Conservation (phyloP, 2,888 invertebrate genomes). For the Tetrapedia diversipes region DNA sequence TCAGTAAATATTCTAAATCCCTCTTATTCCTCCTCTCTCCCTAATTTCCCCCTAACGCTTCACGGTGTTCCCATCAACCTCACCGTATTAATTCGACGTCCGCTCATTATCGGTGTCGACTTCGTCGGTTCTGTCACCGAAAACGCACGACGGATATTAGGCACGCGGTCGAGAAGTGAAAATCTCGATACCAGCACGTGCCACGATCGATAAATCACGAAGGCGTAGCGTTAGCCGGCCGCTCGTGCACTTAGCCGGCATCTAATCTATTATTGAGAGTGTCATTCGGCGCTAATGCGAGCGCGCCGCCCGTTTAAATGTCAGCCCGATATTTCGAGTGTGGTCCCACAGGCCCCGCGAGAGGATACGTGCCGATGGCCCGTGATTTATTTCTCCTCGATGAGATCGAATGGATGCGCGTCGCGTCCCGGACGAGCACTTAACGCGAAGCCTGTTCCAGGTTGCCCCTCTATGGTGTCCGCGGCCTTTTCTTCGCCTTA, state of each 20-base stretch:
- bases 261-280: conserved; percentile 81
- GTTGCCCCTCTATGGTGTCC: conserved; percentile 16
- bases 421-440: conserved; percentile 29
- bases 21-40: too few relatives aligned
- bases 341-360: conserved; percentile 31
- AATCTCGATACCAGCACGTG: conserved; percentile 76
- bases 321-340: conserved; percentile 69
- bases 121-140: conserved; percentile 45
- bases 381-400: conserved; percentile 67
- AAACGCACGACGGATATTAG: conserved; percentile 52
- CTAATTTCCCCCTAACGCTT: too few relatives aligned
- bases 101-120: conserved; percentile 32
- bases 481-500: conserved; percentile 1
- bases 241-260: conserved; percentile 78
- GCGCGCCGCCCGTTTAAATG: conserved; percentile 72
- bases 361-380: conserved; percentile 48
- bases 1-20: too few relatives aligned
- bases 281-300: conserved; percentile 75
- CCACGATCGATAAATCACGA: conserved; percentile 78
- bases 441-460: conserved; percentile 36
- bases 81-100: conserved; percentile 58
- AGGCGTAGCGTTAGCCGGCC: conserved; percentile 58
- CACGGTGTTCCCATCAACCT: too few relatives aligned
- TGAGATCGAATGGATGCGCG: conserved; percentile 67
- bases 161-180: conserved; percentile 67